A percentile compares a stretch with the other conserved stretches of the same genome.
These are phyloP conservation scores for Drosophila austrosaltans DNA, from an alignment of 2,888 invertebrate species.

Conservation along the genomic window DNA sequence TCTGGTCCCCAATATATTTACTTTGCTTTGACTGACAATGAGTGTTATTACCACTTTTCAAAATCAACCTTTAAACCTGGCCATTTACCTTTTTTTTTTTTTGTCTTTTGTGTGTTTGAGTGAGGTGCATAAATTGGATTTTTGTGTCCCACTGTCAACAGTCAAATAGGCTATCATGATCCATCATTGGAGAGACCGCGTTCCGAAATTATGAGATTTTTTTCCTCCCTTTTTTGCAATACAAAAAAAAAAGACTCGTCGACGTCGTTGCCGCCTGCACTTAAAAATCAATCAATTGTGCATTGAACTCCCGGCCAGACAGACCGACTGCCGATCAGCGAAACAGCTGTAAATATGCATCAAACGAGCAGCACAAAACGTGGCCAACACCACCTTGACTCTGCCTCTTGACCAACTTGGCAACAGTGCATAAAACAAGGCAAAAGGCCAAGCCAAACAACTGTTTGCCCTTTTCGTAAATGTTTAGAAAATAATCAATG, in stretches of 20 bases:
- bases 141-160: constrained; percentile 57
- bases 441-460: neutral
- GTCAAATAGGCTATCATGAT: constrained; percentile 52
- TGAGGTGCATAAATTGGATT: constrained; percentile 59
- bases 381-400: constrained; percentile 74
- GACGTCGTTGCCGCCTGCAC: constrained; percentile 16
- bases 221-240: constrained; percentile 6
- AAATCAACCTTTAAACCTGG: constrained; percentile 37
- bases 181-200: constrained; percentile 41
- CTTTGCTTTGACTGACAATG: constrained; percentile 52
- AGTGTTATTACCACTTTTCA: constrained; percentile 63
- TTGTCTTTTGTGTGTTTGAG: constrained; percentile 31
- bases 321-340: constrained; percentile 2
- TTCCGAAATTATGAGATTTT: constrained; percentile 12
- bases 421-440: constrained; percentile 44
- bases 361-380: constrained; percentile 57
- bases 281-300: constrained; percentile 72
- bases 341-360: constrained; percentile 59
- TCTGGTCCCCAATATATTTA: constrained; percentile 15
- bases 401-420: constrained; percentile 55
- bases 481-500: neutral
- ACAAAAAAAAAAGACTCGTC: constrained; percentile 6
- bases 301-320: constrained; percentile 55
- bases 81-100: constrained; percentile 52
- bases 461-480: neutral